phyloP scores from a whole-genome alignment of 1,140 invertebrate genomes.

The Batillaria attramentaria region DNA sequence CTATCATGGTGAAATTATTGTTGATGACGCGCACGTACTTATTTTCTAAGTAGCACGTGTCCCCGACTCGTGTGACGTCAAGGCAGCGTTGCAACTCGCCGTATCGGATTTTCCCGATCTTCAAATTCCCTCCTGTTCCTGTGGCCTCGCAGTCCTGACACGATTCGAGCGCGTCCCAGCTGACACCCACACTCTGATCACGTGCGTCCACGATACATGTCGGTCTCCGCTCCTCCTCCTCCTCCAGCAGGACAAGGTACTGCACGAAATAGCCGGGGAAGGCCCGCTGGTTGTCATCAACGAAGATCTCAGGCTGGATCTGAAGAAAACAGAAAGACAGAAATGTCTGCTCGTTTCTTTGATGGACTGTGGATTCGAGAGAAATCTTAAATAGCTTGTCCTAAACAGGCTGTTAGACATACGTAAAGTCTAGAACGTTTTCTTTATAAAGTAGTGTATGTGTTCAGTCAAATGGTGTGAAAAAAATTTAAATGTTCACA shows the following conservation, averaged over 20 bases:
- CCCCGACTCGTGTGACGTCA: constrained; percentile 22
- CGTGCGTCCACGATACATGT: constrained; percentile 44
- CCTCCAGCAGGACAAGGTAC: constrained; percentile 29
- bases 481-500: too few relatives aligned
- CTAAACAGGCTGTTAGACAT: too few relatives aligned
- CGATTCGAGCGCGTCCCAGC: constrained; percentile 38
- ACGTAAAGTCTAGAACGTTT: too few relatives aligned
- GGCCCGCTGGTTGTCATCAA: constrained; percentile 21
- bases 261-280: constrained; percentile 32
- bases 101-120: constrained; percentile 48
- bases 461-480: too few relatives aligned
- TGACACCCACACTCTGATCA: constrained; percentile 28
- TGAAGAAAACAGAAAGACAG: constrained; percentile 8
- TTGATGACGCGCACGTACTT: constrained; percentile 50
- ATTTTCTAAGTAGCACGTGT: constrained; percentile 47
- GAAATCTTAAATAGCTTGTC: too few relatives aligned
- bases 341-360: too few relatives aligned
- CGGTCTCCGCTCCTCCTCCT: constrained; percentile 35
- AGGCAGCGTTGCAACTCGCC: constrained; percentile 41
- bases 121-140: constrained; percentile 47
- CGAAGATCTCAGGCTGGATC: background rate
- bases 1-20: constrained; percentile 26
- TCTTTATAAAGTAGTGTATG: too few relatives aligned
- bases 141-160: constrained; percentile 33
- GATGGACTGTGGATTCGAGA: too few relatives aligned